phyloP scores from a whole-genome alignment of 2,888 invertebrate species.

The Hofmannophila pseudospretella region DNA sequence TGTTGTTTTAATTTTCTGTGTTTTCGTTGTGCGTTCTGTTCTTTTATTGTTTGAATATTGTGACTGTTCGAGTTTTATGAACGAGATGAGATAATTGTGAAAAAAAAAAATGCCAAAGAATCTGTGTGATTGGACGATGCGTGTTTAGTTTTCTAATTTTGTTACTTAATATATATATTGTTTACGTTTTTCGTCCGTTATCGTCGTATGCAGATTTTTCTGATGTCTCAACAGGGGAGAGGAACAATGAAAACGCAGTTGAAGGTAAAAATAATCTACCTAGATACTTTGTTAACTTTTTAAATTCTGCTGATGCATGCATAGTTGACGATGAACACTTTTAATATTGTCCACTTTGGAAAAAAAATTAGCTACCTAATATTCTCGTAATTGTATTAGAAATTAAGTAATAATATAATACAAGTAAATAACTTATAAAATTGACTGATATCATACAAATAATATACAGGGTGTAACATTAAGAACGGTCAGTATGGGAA shows the following conservation, averaged over 20 bases:
- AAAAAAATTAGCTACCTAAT: too few relatives aligned
- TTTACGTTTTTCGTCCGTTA: conserved; percentile 36
- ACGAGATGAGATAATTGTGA: conserved; percentile 31
- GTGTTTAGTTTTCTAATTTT: conserved; percentile 46
- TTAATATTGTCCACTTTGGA: background rate
- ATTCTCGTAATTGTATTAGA: too few relatives aligned
- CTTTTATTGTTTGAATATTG: conserved; percentile 29
- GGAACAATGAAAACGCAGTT: conserved; percentile 69
- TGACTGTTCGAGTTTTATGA: conserved; percentile 34
- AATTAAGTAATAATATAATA: too few relatives aligned
- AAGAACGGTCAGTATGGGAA: too few relatives aligned
- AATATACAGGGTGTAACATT: too few relatives aligned
- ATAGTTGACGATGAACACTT: background rate
- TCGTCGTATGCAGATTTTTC: conserved; percentile 38
- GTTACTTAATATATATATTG: conserved; percentile 19
- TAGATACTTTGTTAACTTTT: conserved; percentile 6
- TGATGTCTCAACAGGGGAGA: conserved; percentile 62
- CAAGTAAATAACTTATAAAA: too few relatives aligned
- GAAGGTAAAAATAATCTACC: conserved; percentile 66
- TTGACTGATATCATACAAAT: too few relatives aligned
- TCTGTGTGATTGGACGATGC: conserved; percentile 58
- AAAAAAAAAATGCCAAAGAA: conserved; percentile 64
- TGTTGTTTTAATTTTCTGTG: conserved; percentile 39
- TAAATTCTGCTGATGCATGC: background rate
- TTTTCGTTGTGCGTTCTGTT: conserved; percentile 38